A percentile compares a stretch with the other conserved stretches of the same genome.
These are phyloP conservation scores for Montipora efflorescens DNA, from an alignment of 64 coral and sea anemone genomes.

Conservation along the genomic window DNA sequence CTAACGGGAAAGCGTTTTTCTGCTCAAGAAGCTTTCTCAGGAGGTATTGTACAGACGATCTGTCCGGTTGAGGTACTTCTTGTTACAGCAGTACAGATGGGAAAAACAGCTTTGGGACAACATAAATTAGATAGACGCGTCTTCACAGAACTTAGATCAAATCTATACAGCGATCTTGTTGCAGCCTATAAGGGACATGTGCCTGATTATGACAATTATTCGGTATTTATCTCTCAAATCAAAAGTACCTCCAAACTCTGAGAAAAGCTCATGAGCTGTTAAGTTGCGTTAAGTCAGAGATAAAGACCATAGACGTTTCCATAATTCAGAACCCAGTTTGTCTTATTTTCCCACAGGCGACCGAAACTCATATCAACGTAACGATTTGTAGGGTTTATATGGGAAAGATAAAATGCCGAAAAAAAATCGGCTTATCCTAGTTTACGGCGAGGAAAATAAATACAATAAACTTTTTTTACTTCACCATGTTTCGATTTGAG, in stretches of 20 bases:
- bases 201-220: not conserved
- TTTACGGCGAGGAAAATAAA: no score
- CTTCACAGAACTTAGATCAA: constrained; percentile 53
- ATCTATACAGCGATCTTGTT: constrained; percentile 69
- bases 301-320: no score
- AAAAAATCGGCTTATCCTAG: no score
- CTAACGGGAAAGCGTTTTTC: constrained; percentile 74
- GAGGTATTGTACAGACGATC: constrained; percentile 77
- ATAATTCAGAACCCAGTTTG: no score
- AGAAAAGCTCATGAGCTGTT: not conserved
- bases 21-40: constrained; percentile 66
- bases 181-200: not conserved
- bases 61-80: constrained; percentile 62
- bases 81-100: constrained; percentile 48
- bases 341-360: no score
- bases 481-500: no score
- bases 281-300: no score
- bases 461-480: no score
- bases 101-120: not conserved
- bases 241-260: constrained; percentile 8
- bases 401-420: no score
- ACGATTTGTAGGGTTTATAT: no score
- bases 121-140: constrained; percentile 50
- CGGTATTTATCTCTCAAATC: not conserved
- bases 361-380: no score